A percentile compares a stretch with the other conserved stretches of the same genome.
Conservation (phyloP, 1,140 invertebrate genomes). For the Globodera ellingtonae region DNA sequence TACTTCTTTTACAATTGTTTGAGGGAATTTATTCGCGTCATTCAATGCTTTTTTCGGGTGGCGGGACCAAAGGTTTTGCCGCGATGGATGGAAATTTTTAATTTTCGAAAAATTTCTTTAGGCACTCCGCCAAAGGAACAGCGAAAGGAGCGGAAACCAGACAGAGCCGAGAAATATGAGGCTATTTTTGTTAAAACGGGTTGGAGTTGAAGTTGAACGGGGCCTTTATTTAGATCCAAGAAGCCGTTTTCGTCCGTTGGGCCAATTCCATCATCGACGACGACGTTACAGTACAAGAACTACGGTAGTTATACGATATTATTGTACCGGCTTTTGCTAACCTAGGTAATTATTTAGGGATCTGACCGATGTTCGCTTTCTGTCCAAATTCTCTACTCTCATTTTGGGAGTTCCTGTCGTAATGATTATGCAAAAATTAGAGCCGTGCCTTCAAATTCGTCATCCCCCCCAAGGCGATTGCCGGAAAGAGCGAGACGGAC, state of each 20-base stretch:
- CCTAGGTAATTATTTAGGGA: slow-evolving; percentile 40
- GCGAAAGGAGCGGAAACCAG: slow-evolving; percentile 33
- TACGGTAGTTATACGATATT: slow-evolving; percentile 7
- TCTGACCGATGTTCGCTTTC: slow-evolving; percentile 53
- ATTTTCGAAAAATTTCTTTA: background rate
- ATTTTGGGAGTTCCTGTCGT: slow-evolving; percentile 54
- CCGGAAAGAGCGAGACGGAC: slow-evolving; percentile 43
- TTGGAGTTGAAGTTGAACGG: background rate
- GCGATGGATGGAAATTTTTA: background rate
- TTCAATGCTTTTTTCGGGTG: slow-evolving; percentile 6
- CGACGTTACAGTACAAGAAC: slow-evolving; percentile 19
- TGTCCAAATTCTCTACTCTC: slow-evolving; percentile 46
- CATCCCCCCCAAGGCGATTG: slow-evolving; percentile 32
- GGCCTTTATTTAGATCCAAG: slow-evolving; percentile 56
- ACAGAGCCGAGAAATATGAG: slow-evolving; percentile 30
- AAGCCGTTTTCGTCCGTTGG: slow-evolving; percentile 59
- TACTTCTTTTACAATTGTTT: too few relatives aligned
- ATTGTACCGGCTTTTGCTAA: background rate
- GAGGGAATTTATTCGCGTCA: too few relatives aligned
- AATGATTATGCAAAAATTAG: slow-evolving; percentile 27
- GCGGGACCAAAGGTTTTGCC: slow-evolving; percentile 1
- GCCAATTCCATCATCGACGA: slow-evolving; percentile 57
- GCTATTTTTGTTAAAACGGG: background rate
- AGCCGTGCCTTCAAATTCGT: slow-evolving; percentile 1
- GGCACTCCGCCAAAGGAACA: slow-evolving; percentile 33